A percentile compares a stretch with the other conserved stretches of the same genome.
phyloP scores from a whole-genome alignment of 2,888 invertebrate genomes.

The Sarcophaga variegata region DNA sequence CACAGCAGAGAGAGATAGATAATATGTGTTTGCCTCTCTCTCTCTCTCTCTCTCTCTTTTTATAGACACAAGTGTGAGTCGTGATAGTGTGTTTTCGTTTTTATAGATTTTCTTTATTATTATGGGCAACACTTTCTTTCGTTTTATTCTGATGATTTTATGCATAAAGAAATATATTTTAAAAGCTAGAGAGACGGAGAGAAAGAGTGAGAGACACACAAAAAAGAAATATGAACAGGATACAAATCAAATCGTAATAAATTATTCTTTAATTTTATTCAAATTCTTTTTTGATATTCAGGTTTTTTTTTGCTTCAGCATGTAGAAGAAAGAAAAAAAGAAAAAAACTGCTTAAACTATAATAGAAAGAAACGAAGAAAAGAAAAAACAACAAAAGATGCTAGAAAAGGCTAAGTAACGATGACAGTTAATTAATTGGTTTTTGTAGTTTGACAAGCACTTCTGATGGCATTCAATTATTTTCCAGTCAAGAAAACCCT shows the following conservation, averaged over 20 bases:
- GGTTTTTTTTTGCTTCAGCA: background rate
- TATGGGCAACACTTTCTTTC: background rate
- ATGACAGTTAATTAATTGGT: slow-evolving; percentile 55
- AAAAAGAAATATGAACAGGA: background rate
- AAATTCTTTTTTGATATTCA: slow-evolving; percentile 5
- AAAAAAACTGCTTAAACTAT: background rate
- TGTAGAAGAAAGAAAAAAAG: background rate
- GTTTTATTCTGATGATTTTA: background rate
- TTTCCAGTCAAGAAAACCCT: slow-evolving; percentile 15
- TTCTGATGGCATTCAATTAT: slow-evolving; percentile 29
- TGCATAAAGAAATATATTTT: background rate
- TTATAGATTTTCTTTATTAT: background rate
- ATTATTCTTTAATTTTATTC: slow-evolving; percentile 30
- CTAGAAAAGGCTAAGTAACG: background rate
- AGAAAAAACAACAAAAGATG: background rate
- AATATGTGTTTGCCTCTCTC: background rate
- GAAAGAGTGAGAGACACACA: background rate
- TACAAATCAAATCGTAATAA: slow-evolving; percentile 39
- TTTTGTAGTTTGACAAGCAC: slow-evolving; percentile 40
- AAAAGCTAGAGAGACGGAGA: too few species aligned
- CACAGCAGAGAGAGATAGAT: too few species aligned
- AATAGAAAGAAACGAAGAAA: background rate
- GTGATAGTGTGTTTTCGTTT: background rate
- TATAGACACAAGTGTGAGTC: slow-evolving; percentile 22
- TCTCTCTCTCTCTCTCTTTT: background rate